Evolutionary conservation across 2,888 invertebrate species (phyloP).

Genomic region (Arrhopalites spinosus): DNA sequence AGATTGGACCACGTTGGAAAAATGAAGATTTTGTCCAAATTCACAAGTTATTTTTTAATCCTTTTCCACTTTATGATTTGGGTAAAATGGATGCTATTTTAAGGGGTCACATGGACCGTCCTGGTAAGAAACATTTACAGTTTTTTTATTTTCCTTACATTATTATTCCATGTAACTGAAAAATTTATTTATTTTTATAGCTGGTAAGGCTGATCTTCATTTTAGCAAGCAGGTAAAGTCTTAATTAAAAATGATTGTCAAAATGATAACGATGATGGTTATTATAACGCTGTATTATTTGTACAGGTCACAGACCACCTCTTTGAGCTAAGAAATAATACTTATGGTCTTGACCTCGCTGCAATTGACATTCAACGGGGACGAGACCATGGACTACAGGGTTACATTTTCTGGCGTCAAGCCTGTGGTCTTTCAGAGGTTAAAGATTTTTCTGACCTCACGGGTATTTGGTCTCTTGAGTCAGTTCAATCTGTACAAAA

Average conservation of each 20-base stretch:
- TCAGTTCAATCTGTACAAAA: conserved; percentile 59
- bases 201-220: conserved; percentile 68
- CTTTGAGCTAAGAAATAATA: conserved; percentile 65
- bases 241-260: too few relatives aligned
- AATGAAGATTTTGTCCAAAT: conserved; percentile 70
- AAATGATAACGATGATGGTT: too few relatives aligned
- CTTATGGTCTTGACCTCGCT: conserved; percentile 80
- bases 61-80: conserved; percentile 70
- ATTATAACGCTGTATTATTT: conserved; percentile 53
- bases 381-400: conserved; percentile 80
- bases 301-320: conserved; percentile 70
- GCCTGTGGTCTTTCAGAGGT: conserved; percentile 73
- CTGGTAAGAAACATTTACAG: too few relatives aligned
- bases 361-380: conserved; percentile 88
- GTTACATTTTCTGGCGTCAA: conserved; percentile 76
- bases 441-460: conserved; percentile 69
- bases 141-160: too few relatives aligned
- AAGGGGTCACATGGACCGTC: too few relatives aligned
- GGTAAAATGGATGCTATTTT: conserved; percentile 68
- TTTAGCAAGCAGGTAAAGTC: conserved; percentile 67
- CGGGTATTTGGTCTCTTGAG: conserved; percentile 68
- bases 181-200: conserved; percentile 50
- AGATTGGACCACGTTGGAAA: conserved; percentile 63
- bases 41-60: conserved; percentile 80
- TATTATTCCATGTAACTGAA: neutral